Conservation (phyloP, 2,888 invertebrate species). For the Teleogryllus oceanicus region DNA sequence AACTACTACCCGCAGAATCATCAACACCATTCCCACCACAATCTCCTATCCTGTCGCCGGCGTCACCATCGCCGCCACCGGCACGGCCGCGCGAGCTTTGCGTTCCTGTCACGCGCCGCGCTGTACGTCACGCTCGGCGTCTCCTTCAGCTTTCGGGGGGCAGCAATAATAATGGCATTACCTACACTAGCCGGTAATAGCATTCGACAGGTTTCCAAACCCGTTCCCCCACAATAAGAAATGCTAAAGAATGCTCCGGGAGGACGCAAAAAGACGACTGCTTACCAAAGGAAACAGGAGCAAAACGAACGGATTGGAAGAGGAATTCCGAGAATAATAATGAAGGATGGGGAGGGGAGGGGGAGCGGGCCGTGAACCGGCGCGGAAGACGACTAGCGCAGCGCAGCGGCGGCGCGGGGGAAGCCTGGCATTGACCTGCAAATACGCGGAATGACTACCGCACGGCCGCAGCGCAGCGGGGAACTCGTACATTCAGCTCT, state of each 20-base stretch:
- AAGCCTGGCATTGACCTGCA: too few species aligned
- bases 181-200: not conserved
- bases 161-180: constrained; percentile 19
- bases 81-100: too few species aligned
- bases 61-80: too few species aligned
- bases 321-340: constrained; percentile 10
- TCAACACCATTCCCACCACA: too few species aligned
- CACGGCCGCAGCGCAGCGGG: too few species aligned
- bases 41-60: too few species aligned
- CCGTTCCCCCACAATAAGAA: not conserved
- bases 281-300: not conserved
- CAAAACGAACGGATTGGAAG: not conserved
- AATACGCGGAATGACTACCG: too few species aligned
- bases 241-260: constrained; percentile 8
- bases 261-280: not conserved
- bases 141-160: not conserved
- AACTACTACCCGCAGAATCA: too few species aligned
- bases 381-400: not conserved
- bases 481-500: too few species aligned
- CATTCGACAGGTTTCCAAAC: not conserved
- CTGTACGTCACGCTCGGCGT: too few species aligned
- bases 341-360: not conserved
- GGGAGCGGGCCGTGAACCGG: not conserved
- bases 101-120: too few species aligned
- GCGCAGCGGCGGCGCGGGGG: not conserved